Evolutionary conservation across 1,140 invertebrate genomes (phyloP).

Genomic region (Drosophila kanapiae): DNA sequence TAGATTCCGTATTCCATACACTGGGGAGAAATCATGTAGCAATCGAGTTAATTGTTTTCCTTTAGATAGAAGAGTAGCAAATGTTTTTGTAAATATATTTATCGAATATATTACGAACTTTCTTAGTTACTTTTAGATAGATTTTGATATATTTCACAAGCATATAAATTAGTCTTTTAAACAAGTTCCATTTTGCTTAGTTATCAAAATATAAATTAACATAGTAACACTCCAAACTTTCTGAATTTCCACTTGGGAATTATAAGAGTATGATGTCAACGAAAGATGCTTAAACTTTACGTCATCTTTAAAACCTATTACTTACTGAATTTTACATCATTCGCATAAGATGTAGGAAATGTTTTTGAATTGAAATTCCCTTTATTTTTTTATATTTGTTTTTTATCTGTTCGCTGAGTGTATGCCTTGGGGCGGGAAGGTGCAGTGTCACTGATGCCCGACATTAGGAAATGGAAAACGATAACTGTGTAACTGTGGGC

Average conservation of each 20-base stretch:
- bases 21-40: neutral
- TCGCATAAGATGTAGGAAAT: neutral
- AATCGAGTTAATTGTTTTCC: neutral
- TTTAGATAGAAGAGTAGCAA: neutral
- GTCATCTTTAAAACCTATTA: neutral
- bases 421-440: neutral
- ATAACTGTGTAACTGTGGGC: constrained; percentile 31
- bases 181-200: no score
- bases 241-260: neutral
- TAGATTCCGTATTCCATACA: constrained; percentile 1
- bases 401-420: neutral
- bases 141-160: neutral
- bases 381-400: neutral
- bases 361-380: neutral
- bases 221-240: neutral
- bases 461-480: constrained; percentile 11
- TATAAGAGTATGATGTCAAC: neutral
- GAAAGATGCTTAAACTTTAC: no score
- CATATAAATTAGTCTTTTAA: no score
- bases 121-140: neutral
- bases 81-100: neutral
- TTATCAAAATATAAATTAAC: no score
- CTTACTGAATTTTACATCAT: neutral
- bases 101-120: neutral
- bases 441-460: constrained; percentile 6